Conservation (phyloP, 2,888 invertebrate species). For the Pyrochroa serraticornis region DNA sequence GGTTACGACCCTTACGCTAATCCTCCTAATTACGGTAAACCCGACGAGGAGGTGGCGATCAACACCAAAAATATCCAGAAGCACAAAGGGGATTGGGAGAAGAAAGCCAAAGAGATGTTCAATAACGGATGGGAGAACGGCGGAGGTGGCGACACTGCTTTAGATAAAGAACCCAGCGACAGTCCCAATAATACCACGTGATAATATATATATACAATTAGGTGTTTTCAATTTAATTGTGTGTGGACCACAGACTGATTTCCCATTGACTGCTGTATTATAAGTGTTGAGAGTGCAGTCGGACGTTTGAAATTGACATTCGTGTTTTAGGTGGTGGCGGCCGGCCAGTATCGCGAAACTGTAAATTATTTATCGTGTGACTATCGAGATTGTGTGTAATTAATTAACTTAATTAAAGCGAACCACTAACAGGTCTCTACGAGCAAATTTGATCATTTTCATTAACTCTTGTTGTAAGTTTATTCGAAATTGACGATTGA, state of each 20-base stretch:
- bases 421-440: no score
- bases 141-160: slow-evolving; percentile 44
- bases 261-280: neutral
- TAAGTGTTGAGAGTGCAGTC: no score
- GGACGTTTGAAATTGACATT: no score
- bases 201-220: slow-evolving; percentile 45
- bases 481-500: no score
- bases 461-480: no score
- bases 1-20: slow-evolving; percentile 97
- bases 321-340: slow-evolving; percentile 2
- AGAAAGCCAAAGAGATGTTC: slow-evolving; percentile 57
- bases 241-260: slow-evolving; percentile 39
- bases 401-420: no score
- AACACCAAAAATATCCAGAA: slow-evolving; percentile 62
- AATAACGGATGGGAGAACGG: slow-evolving; percentile 40
- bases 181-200: slow-evolving; percentile 52
- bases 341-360: slow-evolving; percentile 16
- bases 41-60: slow-evolving; percentile 76
- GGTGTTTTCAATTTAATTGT: slow-evolving; percentile 43
- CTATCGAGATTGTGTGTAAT: no score
- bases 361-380: neutral
- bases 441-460: no score
- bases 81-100: slow-evolving; percentile 54
- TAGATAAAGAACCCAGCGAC: slow-evolving; percentile 54
- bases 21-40: slow-evolving; percentile 92